Conservation (phyloP, 2,113 vertebrate genomes). For the human (Homo sapiens) region GRCh38 chr5:104501001-104501500, state of each 20-base stretch:
- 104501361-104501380: constrained; percentile 57
- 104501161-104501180: constrained; percentile 66
- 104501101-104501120: constrained; percentile 56
- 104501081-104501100: constrained; percentile 71
- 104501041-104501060: constrained; percentile 51
- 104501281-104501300: not conserved
- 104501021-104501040: constrained; percentile 43
- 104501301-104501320: not conserved
- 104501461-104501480: constrained; percentile 57
- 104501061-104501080: constrained; percentile 53
- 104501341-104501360: constrained; percentile 42
- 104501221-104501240: constrained; percentile 33
- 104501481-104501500: constrained; percentile 60
- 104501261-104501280: not conserved
- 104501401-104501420: constrained; percentile 1
- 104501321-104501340: constrained; percentile 1
- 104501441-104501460: constrained; percentile 64
- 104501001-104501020: constrained; percentile 65
- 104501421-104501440: constrained; percentile 3
- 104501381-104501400: constrained; percentile 61
- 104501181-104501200: constrained; percentile 20
- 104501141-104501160: constrained; percentile 57
- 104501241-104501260: constrained; percentile 18
- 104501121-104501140: constrained; percentile 40
- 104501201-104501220: constrained; percentile 67